Evolutionary conservation across 2,797 vertebrate genomes (phyloP).

Genomic region (Epinephelus malabaricus): DNA sequence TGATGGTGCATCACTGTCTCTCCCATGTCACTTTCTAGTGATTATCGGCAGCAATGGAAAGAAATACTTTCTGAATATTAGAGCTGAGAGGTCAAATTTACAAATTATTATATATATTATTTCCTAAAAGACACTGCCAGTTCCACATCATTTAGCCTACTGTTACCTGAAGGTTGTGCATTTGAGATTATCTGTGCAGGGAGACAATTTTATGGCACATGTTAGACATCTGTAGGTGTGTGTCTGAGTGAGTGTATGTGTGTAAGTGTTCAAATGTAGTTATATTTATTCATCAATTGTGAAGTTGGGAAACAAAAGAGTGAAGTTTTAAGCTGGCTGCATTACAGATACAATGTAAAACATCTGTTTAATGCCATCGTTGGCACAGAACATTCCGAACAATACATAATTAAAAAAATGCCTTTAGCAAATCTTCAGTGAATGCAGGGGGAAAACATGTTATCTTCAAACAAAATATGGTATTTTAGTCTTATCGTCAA

Average conservation of each 20-base stretch:
- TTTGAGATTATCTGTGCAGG: background rate
- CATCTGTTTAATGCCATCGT: background rate
- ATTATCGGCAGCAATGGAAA: background rate
- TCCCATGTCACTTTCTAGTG: background rate
- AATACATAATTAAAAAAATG: background rate
- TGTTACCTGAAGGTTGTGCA: background rate
- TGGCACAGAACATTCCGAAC: background rate
- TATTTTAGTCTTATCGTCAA: constrained; percentile 4
- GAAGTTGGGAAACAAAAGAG: background rate
- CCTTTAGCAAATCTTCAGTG: background rate
- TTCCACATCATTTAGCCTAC: background rate
- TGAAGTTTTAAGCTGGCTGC: background rate
- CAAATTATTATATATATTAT: too few relatives aligned
- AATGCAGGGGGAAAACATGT: background rate
- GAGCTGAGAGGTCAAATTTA: background rate
- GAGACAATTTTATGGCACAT: background rate
- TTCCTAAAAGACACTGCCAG: constrained; percentile 2
- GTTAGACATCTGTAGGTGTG: background rate
- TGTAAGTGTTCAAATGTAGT: background rate
- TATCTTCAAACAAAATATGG: constrained; percentile 3
- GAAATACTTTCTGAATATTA: background rate
- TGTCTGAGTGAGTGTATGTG: background rate
- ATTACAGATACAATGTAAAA: background rate
- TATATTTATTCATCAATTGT: background rate
- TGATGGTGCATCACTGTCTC: background rate